Conservation (phyloP, 2,797 vertebrate genomes). For the Mionectes olivaceus region DNA sequence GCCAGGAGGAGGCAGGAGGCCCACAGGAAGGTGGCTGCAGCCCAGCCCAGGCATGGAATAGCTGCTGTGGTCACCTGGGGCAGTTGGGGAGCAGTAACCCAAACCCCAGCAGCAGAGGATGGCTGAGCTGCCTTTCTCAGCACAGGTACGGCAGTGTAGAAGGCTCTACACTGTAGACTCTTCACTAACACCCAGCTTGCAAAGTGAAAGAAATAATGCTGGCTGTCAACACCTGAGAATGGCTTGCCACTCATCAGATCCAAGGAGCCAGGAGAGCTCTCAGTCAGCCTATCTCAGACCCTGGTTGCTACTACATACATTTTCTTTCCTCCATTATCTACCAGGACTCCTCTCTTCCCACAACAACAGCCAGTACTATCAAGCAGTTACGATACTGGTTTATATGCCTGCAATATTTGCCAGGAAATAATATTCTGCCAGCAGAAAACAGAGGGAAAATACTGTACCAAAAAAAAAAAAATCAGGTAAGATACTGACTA, state of each 20-base stretch:
- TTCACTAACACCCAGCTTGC: not conserved
- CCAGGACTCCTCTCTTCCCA: not conserved
- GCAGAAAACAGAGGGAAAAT: not conserved
- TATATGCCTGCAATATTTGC: not conserved
- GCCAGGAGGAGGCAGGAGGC: not conserved
- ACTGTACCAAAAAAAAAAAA: not conserved
- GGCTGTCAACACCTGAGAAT: not conserved
- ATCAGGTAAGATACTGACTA: not conserved
- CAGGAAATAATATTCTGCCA: not conserved
- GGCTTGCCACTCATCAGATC: not conserved
- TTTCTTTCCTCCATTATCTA: not conserved
- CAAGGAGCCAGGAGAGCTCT: not conserved
- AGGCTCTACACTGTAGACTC: not conserved
- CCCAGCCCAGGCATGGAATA: not conserved
- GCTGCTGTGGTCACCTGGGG: rapidly evolving
- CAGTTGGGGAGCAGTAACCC: rapidly evolving
- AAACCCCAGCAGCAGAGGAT: not conserved
- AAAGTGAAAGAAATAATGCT: not conserved
- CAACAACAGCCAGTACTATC: not conserved
- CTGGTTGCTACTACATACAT: not conserved
- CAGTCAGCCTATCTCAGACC: not conserved
- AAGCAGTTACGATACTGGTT: not conserved
- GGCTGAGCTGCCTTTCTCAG: not conserved
- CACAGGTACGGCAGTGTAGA: rapidly evolving
- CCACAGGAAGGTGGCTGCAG: not conserved